Evolutionary conservation across 2,888 invertebrate species (phyloP), one percentile per base, ranked within the genome.

Genomic region (Orthonevra nobilis): DNA sequence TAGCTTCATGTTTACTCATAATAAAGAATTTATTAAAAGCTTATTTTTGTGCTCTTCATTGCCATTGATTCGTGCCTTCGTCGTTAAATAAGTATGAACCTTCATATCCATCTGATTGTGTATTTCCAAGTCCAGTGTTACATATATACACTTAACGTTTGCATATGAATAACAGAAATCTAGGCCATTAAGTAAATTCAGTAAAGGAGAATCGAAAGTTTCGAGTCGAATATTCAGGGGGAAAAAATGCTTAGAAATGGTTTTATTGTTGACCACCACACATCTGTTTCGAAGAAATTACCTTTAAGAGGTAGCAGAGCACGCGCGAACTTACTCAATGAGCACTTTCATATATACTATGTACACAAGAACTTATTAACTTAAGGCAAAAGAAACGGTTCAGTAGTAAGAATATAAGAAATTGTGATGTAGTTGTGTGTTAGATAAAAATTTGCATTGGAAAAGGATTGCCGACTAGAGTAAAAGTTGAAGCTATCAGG

Each of bases 151-250:
- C 28, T 46, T 28, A 40, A 48, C 52, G 63, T 70, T 70, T 72
- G 52, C 58, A 63, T 77, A 58, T 70, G 50, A 44, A 73, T 42
- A 73, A 14, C 20, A 34, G 44, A 73, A 60, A 79, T 73, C 66
- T 73, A 61, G 79, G 68, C 30, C 73, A 79, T 19, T 10, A n/a
- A 60, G 54, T 46, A 54, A 36, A 79, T 19, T 10, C n/a, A 60
- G 54, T 46, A 54, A 36, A 79, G 32, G 66, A 68, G 61, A 79
- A 72, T 79, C 66, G 73, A 77, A 79, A 68, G 61, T 61, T 54
- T 32, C 20, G 54, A 56, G n/a, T 60, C 66, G n/a, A n/a, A 23
- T 23, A 23, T 23, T 17, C 10, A 20, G 36, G 10, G 12, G 32
- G 4, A 26, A 60, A 38, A 19, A 38, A 70, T 60, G 38, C 28